Evolutionary conservation across 1,140 invertebrate genomes (phyloP).

Genomic region (Leptinotarsa defecta): DNA sequence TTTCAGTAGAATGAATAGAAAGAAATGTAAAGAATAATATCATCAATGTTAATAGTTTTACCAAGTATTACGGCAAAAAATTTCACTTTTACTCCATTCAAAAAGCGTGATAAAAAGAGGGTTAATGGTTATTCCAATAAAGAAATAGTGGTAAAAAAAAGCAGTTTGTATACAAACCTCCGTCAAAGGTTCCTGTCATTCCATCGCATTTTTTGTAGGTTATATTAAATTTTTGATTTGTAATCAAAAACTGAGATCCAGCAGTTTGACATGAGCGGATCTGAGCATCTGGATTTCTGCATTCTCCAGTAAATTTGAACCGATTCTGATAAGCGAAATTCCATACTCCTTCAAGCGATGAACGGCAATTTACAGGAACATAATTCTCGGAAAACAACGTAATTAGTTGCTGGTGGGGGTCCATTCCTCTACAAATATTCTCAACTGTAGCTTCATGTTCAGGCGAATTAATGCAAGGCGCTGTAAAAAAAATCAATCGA

Average conservation of each 20-base stretch:
- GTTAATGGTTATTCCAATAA: too few species aligned
- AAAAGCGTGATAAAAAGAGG: too few species aligned
- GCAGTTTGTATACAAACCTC: conserved; percentile 61
- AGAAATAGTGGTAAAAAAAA: too few species aligned
- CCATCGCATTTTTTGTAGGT: conserved; percentile 88
- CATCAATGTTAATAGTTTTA: too few species aligned
- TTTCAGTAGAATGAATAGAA: too few species aligned
- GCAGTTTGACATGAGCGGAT: conserved; percentile 94
- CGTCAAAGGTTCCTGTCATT: conserved; percentile 84
- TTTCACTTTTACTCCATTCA: too few species aligned
- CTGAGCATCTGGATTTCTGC: conserved; percentile 81
- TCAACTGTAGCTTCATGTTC: conserved; percentile 72
- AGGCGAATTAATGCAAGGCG: conserved; percentile 73
- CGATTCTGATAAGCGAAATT: conserved; percentile 92
- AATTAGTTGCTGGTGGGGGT: conserved; percentile 77
- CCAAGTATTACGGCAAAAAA: too few species aligned
- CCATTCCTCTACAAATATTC: conserved; percentile 75
- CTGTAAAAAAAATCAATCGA: conserved; percentile 53
- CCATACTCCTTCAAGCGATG: conserved; percentile 92
- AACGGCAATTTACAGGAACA: conserved; percentile 88
- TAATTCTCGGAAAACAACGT: conserved; percentile 91
- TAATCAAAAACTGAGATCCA: conserved; percentile 93
- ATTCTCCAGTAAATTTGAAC: conserved; percentile 90
- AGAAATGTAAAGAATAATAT: too few species aligned
- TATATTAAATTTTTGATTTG: conserved; percentile 96